Base-by-base conservation (phyloP, 2,888 invertebrate genomes). In the Apotomis turbidana region DNA sequence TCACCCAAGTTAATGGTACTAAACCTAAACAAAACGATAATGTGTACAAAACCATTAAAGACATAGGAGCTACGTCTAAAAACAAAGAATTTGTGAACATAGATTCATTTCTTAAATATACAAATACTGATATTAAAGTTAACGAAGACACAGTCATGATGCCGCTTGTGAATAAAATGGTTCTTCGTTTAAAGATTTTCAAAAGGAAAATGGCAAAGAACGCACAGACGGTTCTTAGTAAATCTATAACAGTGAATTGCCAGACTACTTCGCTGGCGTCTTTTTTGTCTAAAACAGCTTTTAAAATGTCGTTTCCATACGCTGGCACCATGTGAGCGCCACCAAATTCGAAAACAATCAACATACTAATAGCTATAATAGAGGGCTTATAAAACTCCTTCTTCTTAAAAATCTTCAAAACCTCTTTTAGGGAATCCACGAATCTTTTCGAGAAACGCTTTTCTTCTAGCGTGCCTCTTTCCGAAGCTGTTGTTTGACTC, bases 241-340 rank as follows among this genome's bases (percentile, higher is more conserved):
- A 77, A 75, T 96, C 96, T 76, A 96, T 94, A 3, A 95, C 87
- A 15, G 96, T 93, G 66, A 96, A 96, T 74, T 95, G 95, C 85
- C 90, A 92, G 5, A 89, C 86, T 0, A 93, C 92, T 38, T 93
- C 89, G 52, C 85, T 86, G 0, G 87, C 80, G 1, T 86, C 79
- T 0, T 81, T 74, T 76, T 92, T 93, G 51, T 91, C 79, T 64
- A 93, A 80, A 49, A 93, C 89, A 1, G 88, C 85, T 81, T 88
- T 87, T 0, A 93, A 81, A 49, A 93, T 93, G n/a, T 85, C 82
- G 76, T 91, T 93, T 0, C 92, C 93, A 52, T 93, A 93, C 0
- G 92, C 93, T 1, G 93, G 90, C 6, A 93, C 84, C 89, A 93
- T 91, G 68, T 93, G 93, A 0, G 93, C 92, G 4, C 93, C 93